A percentile compares a stretch with the other conserved stretches of the same genome.
These are phyloP conservation scores for Otolemur crassicaudatus DNA, from an alignment of 2,797 vertebrate species.

Conservation along the genomic window DNA sequence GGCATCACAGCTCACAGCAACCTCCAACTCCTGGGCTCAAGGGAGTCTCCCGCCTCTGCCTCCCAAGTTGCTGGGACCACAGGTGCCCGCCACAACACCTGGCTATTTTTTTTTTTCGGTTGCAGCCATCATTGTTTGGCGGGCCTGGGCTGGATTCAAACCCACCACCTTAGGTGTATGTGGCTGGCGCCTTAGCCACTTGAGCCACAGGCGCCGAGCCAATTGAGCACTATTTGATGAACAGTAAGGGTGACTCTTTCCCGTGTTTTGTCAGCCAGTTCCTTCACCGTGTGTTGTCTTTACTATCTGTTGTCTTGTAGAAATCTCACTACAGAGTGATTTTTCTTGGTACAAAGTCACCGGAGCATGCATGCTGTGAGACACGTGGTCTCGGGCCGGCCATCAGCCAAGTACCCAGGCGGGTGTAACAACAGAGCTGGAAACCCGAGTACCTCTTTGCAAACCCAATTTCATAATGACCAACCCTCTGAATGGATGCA, in stretches of 20 bases:
- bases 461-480: slow-evolving; percentile 87
- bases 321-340: slow-evolving; percentile 68
- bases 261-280: background rate
- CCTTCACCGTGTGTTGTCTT: background rate
- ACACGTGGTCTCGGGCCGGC: background rate
- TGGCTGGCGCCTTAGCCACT: too few species aligned
- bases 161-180: too few species aligned
- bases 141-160: too few species aligned
- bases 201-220: too few species aligned
- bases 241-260: background rate
- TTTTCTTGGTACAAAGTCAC: slow-evolving; percentile 68
- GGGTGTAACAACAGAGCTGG: slow-evolving; percentile 76
- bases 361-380: slow-evolving; percentile 55
- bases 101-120: too few species aligned
- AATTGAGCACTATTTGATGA: background rate
- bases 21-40: too few species aligned
- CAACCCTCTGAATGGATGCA: slow-evolving; percentile 86
- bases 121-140: too few species aligned
- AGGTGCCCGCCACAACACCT: too few species aligned
- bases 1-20: too few species aligned
- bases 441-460: slow-evolving; percentile 85
- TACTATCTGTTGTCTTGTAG: slow-evolving; percentile 15
- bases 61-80: too few species aligned
- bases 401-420: slow-evolving; percentile 70
- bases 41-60: too few species aligned